phyloP scores from a whole-genome alignment of 2,113 vertebrate species.

The Empidonax alnorum region DNA sequence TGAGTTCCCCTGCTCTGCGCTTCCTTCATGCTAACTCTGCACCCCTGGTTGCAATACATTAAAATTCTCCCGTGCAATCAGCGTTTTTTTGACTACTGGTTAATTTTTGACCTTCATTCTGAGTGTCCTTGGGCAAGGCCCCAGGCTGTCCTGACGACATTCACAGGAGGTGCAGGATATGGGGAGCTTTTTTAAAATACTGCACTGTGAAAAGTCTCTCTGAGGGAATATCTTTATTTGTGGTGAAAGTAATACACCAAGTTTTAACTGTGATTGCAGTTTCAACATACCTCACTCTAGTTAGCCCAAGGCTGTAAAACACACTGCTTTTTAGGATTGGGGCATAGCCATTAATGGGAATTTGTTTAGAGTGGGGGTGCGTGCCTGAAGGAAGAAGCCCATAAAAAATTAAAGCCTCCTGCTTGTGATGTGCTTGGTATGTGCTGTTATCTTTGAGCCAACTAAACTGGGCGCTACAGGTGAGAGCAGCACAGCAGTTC shows the following conservation, averaged over 20 bases:
- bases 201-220: background rate
- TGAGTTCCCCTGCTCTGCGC: fast-evolving
- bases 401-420: background rate
- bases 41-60: background rate
- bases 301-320: background rate
- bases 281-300: background rate
- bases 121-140: background rate
- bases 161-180: background rate
- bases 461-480: background rate
- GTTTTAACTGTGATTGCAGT: background rate
- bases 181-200: background rate
- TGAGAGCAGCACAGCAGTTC: background rate
- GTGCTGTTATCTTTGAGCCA: background rate
- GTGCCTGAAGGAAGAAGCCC: background rate
- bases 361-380: background rate
- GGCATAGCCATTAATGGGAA: background rate
- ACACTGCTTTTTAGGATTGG: background rate
- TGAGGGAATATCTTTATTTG: background rate
- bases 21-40: background rate
- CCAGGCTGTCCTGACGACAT: background rate
- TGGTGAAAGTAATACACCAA: background rate
- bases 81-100: background rate
- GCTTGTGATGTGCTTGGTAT: background rate
- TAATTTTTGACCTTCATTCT: background rate
- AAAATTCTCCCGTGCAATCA: background rate